phyloP scores from a whole-genome alignment of 2,888 invertebrate genomes.

The Hydrotaea cyrtoneurina region DNA sequence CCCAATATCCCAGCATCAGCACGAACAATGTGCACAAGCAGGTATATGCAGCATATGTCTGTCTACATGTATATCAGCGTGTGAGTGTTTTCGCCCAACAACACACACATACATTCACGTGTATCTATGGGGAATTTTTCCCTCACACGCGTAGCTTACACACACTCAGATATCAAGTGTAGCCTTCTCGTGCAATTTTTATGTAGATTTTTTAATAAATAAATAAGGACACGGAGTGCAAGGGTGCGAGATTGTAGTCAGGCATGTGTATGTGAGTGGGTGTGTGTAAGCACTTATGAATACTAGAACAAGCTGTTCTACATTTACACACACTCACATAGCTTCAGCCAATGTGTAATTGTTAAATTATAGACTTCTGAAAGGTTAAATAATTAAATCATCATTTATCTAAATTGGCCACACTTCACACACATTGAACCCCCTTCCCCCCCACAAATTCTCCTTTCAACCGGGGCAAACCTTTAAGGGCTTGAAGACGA shows the following conservation, averaged over 20 bases:
- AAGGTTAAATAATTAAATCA: conserved; percentile 42
- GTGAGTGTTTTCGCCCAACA: background rate
- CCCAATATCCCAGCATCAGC: background rate
- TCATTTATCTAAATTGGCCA: conserved; percentile 37
- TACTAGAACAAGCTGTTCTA: background rate
- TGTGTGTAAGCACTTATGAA: background rate
- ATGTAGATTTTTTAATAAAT: conserved; percentile 54
- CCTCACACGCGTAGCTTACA: conserved; percentile 12
- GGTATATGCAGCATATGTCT: background rate
- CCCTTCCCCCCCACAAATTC: background rate
- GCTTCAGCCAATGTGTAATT: background rate
- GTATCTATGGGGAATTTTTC: background rate
- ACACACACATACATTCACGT: background rate
- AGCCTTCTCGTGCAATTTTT: conserved; percentile 55
- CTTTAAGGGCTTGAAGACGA: background rate
- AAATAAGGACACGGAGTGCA: conserved; percentile 33
- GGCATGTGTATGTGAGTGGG: background rate
- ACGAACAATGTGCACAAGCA: background rate
- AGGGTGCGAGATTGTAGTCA: background rate
- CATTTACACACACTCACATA: background rate
- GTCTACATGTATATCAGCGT: background rate
- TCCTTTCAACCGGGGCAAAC: background rate
- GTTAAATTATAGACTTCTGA: conserved; percentile 36
- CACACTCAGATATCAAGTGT: conserved; percentile 39
- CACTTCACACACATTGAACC: background rate